Evolutionary conservation across 2,797 vertebrate species (phyloP).

Genomic region (Picus viridis): DNA sequence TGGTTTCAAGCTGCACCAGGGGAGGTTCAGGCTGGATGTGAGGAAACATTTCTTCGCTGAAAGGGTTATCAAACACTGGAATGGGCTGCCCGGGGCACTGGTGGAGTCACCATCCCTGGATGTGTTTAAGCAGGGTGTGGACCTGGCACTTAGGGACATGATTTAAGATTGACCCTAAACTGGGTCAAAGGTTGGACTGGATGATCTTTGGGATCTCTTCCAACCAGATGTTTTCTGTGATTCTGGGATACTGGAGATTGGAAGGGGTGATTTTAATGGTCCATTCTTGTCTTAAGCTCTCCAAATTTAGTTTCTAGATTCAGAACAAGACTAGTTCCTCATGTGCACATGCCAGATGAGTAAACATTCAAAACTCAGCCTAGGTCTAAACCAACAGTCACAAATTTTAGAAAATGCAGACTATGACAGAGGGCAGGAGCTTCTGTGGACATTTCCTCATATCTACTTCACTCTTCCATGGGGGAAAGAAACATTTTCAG

Average conservation of each 20-base stretch:
- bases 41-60: no score
- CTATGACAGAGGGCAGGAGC: not conserved
- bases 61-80: no score
- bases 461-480: not conserved
- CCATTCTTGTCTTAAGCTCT: not conserved
- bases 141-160: no score
- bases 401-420: not conserved
- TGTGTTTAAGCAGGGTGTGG: no score
- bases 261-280: not conserved
- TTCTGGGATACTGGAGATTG: not conserved
- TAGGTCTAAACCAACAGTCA: not conserved
- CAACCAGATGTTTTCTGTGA: no score
- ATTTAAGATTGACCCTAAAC: no score
- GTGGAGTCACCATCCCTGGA: no score
- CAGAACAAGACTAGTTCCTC: not conserved
- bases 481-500: not conserved
- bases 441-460: not conserved
- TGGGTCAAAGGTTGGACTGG: no score
- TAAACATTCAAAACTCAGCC: not conserved
- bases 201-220: no score
- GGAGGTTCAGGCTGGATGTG: no score
- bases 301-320: not conserved
- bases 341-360: not conserved
- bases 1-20: no score
- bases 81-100: no score